These are phyloP conservation scores for Trisateles emortualis DNA, from an alignment of 2,888 invertebrate genomes.

Conservation along the genomic window DNA sequence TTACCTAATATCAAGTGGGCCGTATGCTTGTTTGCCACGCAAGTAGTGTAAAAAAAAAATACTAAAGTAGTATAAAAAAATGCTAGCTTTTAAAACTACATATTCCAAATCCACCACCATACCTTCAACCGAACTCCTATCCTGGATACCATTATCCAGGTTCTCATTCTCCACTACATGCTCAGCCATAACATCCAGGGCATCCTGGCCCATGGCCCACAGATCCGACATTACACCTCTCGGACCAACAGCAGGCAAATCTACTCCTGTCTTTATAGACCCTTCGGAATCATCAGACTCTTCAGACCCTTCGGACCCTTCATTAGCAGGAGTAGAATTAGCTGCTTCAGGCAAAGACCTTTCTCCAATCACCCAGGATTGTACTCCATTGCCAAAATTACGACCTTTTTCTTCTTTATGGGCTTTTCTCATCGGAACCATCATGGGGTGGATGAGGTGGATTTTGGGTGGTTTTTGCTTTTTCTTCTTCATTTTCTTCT, in stretches of 20 bases:
- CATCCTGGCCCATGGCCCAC: constrained; percentile 70
- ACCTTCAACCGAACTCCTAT: constrained; percentile 75
- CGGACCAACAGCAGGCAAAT: not conserved
- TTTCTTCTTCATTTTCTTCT: constrained; percentile 76
- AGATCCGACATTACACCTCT: constrained; percentile 56
- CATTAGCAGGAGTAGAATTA: constrained; percentile 14
- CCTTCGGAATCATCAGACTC: constrained; percentile 5
- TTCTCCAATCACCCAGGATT: constrained; percentile 75
- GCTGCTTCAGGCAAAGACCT: constrained; percentile 22
- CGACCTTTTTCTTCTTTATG: constrained; percentile 75
- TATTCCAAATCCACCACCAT: constrained; percentile 64
- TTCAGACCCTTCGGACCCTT: constrained; percentile 2
- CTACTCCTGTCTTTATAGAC: not conserved
- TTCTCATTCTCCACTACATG: constrained; percentile 71
- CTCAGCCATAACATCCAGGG: constrained; percentile 71
- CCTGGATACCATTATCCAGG: constrained; percentile 69
- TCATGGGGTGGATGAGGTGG: constrained; percentile 71
- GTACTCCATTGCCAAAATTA: constrained; percentile 61
- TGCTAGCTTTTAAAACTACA: not conserved
- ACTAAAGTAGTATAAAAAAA: not conserved
- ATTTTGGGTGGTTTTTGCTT: constrained; percentile 78
- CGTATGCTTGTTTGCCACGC: no score
- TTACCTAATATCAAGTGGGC: no score
- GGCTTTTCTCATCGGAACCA: constrained; percentile 59
- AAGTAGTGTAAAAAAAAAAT: no score